Evolutionary conservation across 2,888 invertebrate species (phyloP).

Genomic region (Monopis laevigella): DNA sequence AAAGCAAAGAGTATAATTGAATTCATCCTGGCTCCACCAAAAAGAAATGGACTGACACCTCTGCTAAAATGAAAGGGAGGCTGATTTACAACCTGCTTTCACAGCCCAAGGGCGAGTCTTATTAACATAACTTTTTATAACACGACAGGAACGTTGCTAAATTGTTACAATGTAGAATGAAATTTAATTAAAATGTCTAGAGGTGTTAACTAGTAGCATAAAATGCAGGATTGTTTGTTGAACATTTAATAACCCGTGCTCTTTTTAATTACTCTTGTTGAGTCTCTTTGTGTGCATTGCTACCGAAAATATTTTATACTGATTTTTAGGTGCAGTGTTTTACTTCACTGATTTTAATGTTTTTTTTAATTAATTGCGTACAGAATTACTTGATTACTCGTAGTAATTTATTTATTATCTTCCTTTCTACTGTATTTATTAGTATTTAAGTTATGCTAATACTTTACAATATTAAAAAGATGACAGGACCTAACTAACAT

Average conservation of each 20-base stretch:
- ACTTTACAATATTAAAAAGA: too few species aligned
- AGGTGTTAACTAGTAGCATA: slow-evolving; percentile 50
- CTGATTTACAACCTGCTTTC: slow-evolving; percentile 54
- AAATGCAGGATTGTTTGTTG: slow-evolving; percentile 34
- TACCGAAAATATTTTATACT: neutral
- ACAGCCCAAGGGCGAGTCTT: slow-evolving; percentile 51
- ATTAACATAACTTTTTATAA: slow-evolving; percentile 66
- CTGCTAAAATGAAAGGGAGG: slow-evolving; percentile 52
- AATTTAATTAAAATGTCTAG: slow-evolving; percentile 60
- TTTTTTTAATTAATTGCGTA: too few species aligned
- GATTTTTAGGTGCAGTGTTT: too few species aligned
- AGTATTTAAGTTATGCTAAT: too few species aligned
- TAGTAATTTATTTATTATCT: too few species aligned
- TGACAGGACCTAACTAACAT: too few species aligned
- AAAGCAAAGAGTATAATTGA: slow-evolving; percentile 8
- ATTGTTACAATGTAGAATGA: slow-evolving; percentile 56
- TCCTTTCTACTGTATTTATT: too few species aligned
- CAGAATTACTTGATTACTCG: too few species aligned
- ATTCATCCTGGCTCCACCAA: slow-evolving; percentile 29
- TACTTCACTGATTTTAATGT: too few species aligned
- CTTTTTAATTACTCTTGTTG: neutral
- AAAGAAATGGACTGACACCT: slow-evolving; percentile 59
- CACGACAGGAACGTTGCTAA: slow-evolving; percentile 40
- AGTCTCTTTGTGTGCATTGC: neutral
- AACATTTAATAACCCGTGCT: slow-evolving; percentile 9